Conservation (phyloP, 2,113 vertebrate genomes). For the Picathartes gymnocephalus region DNA sequence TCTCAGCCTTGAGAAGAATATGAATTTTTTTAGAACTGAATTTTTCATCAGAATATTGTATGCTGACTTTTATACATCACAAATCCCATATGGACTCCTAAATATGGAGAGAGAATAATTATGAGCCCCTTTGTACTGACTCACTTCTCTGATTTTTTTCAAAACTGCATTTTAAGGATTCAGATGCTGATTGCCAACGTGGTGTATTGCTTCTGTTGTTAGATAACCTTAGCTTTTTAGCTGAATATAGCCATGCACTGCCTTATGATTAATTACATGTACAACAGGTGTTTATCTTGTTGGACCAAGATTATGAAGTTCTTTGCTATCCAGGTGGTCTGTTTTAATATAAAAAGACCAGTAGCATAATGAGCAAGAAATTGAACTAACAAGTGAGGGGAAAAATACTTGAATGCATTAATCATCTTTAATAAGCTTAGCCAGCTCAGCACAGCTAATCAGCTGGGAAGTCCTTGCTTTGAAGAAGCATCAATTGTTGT, state of each 20-base stretch:
- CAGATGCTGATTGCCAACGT: slow-evolving; percentile 28
- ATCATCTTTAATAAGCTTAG: slow-evolving; percentile 66
- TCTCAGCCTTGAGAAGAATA: slow-evolving; percentile 5
- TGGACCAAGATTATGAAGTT: slow-evolving; percentile 59
- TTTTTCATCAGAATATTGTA: slow-evolving; percentile 54
- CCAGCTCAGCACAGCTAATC: slow-evolving; percentile 33
- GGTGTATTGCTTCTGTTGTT: slow-evolving; percentile 47
- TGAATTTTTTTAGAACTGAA: slow-evolving; percentile 47
- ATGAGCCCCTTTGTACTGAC: slow-evolving; percentile 62
- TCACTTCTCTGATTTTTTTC: slow-evolving; percentile 52
- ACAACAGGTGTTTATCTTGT: slow-evolving; percentile 67
- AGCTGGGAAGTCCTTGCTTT: slow-evolving; percentile 44
- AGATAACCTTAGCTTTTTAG: slow-evolving; percentile 52
- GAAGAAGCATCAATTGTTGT: slow-evolving; percentile 41
- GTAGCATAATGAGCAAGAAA: slow-evolving; percentile 60
- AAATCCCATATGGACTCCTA: slow-evolving; percentile 64
- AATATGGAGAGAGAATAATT: slow-evolving; percentile 64
- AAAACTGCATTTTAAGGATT: slow-evolving; percentile 38
- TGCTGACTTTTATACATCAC: slow-evolving; percentile 63
- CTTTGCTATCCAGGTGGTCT: slow-evolving; percentile 66
- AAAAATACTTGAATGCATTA: slow-evolving; percentile 59
- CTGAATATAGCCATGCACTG: slow-evolving; percentile 4
- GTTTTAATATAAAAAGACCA: slow-evolving; percentile 68
- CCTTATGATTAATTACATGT: slow-evolving; percentile 58
- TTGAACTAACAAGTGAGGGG: slow-evolving; percentile 37